Evolutionary conservation across 1,140 invertebrate genomes (phyloP).

Genomic region (Drosophila biarmipes): DNA sequence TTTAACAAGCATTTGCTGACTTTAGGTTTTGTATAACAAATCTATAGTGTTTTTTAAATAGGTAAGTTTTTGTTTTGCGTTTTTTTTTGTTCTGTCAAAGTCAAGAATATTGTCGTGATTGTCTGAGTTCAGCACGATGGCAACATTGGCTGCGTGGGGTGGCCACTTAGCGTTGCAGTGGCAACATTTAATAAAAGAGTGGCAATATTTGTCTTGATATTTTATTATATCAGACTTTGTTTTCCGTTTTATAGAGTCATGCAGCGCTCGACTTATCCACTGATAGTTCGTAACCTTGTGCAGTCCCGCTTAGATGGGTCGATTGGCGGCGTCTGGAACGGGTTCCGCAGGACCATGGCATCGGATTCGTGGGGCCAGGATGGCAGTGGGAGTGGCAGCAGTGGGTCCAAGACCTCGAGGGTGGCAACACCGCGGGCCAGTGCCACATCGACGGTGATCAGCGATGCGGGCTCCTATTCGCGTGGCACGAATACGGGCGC

Average conservation of each 20-base stretch:
- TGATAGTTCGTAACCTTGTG: neutral
- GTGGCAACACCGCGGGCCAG: neutral
- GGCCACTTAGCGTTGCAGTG: no score
- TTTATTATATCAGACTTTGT: neutral
- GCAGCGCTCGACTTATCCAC: slow-evolving; percentile 4
- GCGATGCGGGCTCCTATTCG: neutral
- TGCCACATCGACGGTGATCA: slow-evolving; percentile 12
- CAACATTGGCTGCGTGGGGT: neutral
- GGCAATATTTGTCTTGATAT: no score
- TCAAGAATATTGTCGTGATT: neutral
- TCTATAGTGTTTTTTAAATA: neutral
- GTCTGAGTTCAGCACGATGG: neutral
- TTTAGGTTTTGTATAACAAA: neutral
- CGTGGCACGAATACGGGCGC: neutral
- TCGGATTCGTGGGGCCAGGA: neutral
- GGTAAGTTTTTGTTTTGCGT: neutral
- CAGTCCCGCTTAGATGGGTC: neutral
- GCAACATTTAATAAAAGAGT: no score
- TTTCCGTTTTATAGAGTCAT: neutral
- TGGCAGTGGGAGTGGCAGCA: neutral
- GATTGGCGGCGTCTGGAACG: neutral
- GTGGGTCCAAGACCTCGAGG: neutral
- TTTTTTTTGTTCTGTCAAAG: no score
- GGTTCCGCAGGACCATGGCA: neutral
- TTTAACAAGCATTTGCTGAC: neutral